A percentile compares a stretch with the other conserved stretches of the same genome.
Conservation (phyloP, 2,113 vertebrate genomes). For the Herpailurus yagouaroundi region DNA sequence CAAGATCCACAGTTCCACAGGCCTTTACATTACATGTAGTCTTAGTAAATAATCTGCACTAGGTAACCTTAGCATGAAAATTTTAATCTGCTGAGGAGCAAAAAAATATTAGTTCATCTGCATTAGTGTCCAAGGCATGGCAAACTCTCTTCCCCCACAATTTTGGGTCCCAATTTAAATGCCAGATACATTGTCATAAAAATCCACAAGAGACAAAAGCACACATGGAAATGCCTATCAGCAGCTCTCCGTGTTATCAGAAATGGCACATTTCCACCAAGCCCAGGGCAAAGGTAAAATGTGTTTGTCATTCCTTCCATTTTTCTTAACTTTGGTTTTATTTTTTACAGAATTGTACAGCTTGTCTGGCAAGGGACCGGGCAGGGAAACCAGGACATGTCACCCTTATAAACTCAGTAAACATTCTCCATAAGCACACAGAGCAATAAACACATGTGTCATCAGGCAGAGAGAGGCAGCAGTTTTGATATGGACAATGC, state of each 20-base stretch:
- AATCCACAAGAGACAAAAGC: neutral
- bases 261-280: neutral
- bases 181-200: neutral
- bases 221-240: neutral
- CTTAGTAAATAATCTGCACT: neutral
- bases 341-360: neutral
- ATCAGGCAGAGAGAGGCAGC: neutral
- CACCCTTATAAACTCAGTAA: conserved; percentile 11
- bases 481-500: neutral
- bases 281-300: conserved; percentile 34
- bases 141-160: neutral
- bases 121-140: neutral
- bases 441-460: neutral
- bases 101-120: neutral
- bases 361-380: neutral
- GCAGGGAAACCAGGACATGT: neutral
- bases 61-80: neutral
- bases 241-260: neutral
- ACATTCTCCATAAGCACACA: neutral
- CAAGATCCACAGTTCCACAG: neutral
- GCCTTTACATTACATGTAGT: neutral
- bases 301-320: conserved; percentile 16
- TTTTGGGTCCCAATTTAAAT: neutral
- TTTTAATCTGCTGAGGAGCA: neutral
- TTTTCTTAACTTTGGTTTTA: neutral